Evolutionary conservation across 1,140 invertebrate genomes (phyloP), one percentile per base, ranked within the genome.

Genomic region (Geopemphigus sp.): DNA sequence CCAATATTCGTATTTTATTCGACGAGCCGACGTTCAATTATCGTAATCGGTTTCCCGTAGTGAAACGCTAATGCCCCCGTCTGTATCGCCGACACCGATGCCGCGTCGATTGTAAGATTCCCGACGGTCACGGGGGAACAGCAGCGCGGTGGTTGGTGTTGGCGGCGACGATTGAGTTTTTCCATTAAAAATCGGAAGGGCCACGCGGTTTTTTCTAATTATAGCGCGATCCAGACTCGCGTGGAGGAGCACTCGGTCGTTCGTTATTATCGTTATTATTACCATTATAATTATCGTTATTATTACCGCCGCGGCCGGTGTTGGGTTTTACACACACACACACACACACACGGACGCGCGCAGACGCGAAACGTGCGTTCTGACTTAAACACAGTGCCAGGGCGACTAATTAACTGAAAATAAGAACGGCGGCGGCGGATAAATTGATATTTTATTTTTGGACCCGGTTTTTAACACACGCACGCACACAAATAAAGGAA

Each of bases 381-480:
- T 73, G 56, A 73, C 70, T 56, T 39, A 73, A 29, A 24, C 70
- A 26, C 50, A 73, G 53, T 73, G 70, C 70, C 70, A 59, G 72
- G 72, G 70, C 50, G 47, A 76, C 54, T 76, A 76, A 76, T 76
- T 76, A 76, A 59, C 72, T 59, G 72, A 76, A 76, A 76, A 76
- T 59, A 76, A 76, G 32, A 73, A 10, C 32, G 56, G 56, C 54
- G 56, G 56, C 54, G 54, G 56, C n/a, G 72, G 54, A 73, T 73
- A 73, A 73, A 59, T 76, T 76, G 72, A 76, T 59, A 76, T 76
- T 76, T 76, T 76, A 76, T 76, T 76, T 76, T 76, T 76, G 72
- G 72, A 76, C 29, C 54, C 19, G 29, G 72, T 39, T 59, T 76
- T 59, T 57, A 73, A 39, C 57, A 74, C 22, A 47, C 12, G 10